Percentiles rank a stretch among this genome's conserved stretches.
phyloP scores from a whole-genome alignment of 2,113 vertebrate genomes.

The Triplophysa dalaica region DNA sequence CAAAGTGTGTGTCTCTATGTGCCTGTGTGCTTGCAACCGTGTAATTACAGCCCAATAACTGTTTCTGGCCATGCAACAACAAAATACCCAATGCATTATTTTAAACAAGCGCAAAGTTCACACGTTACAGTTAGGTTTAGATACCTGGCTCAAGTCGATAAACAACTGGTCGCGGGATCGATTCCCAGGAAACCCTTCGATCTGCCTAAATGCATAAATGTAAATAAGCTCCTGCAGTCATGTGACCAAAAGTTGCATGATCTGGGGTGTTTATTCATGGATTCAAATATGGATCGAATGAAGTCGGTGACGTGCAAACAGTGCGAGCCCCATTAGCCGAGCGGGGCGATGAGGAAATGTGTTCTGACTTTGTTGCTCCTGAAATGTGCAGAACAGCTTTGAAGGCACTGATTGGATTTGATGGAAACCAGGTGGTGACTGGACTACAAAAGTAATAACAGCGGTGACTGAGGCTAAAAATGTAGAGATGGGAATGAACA shows the following conservation, averaged over 20 bases:
- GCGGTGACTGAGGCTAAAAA: constrained; percentile 48
- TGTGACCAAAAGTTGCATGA: constrained; percentile 17
- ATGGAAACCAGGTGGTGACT: constrained; percentile 54
- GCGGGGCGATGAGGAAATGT: constrained; percentile 51
- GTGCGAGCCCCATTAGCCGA: constrained; percentile 54
- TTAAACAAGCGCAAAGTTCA: neutral
- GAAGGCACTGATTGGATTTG: constrained; percentile 52
- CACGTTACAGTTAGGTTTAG: neutral
- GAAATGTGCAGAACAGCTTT: constrained; percentile 57
- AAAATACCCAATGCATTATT: neutral
- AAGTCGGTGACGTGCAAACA: constrained; percentile 52
- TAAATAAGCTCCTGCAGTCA: neutral
- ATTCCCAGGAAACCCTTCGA: neutral
- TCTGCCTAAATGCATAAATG: too few species aligned
- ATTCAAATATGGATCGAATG: constrained; percentile 40
- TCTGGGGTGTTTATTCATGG: constrained; percentile 21
- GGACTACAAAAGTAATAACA: constrained; percentile 55
- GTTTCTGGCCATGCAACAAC: constrained; percentile 16
- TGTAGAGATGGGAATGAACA: constrained; percentile 38
- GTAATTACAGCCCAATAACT: constrained; percentile 35
- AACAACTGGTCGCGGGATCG: neutral
- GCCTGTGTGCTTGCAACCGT: constrained; percentile 40
- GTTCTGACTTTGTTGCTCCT: constrained; percentile 54
- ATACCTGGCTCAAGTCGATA: constrained; percentile 12
- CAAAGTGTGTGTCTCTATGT: constrained; percentile 30